Evolutionary conservation across 2,797 vertebrate species (phyloP).

Genomic region (Ctenopoma multispine): DNA sequence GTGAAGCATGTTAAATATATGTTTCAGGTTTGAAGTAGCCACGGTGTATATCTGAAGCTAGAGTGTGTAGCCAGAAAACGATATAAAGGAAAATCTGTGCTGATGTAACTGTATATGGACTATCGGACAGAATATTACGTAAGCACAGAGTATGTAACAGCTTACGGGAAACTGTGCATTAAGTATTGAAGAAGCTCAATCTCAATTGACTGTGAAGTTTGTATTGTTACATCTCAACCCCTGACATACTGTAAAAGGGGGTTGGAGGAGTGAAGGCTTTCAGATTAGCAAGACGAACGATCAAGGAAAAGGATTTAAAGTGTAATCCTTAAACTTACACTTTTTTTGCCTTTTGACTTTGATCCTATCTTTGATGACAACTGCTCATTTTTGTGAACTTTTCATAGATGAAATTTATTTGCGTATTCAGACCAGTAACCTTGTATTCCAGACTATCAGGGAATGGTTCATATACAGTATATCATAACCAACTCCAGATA

Average conservation of each 20-base stretch:
- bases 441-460: background rate
- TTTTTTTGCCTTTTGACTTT: slow-evolving; percentile 21
- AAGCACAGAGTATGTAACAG: no score
- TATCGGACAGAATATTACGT: no score
- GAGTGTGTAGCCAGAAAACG: no score
- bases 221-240: slow-evolving; percentile 5
- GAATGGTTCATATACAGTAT: background rate
- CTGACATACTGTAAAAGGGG: background rate
- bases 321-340: slow-evolving; percentile 31
- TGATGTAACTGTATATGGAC: no score
- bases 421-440: background rate
- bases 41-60: no score
- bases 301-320: slow-evolving; percentile 57
- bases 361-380: slow-evolving; percentile 26
- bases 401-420: slow-evolving; percentile 28
- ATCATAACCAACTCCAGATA: no score
- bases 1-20: background rate
- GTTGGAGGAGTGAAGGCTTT: slow-evolving; percentile 27
- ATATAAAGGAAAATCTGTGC: no score
- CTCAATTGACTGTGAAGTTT: slow-evolving; percentile 8
- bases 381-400: slow-evolving; percentile 3
- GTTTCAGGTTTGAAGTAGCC: no score
- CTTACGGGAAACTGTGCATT: background rate
- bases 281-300: slow-evolving; percentile 37
- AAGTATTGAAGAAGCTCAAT: background rate